Evolutionary conservation across 2,888 invertebrate genomes (phyloP).

Genomic region (Eurytoma californica): DNA sequence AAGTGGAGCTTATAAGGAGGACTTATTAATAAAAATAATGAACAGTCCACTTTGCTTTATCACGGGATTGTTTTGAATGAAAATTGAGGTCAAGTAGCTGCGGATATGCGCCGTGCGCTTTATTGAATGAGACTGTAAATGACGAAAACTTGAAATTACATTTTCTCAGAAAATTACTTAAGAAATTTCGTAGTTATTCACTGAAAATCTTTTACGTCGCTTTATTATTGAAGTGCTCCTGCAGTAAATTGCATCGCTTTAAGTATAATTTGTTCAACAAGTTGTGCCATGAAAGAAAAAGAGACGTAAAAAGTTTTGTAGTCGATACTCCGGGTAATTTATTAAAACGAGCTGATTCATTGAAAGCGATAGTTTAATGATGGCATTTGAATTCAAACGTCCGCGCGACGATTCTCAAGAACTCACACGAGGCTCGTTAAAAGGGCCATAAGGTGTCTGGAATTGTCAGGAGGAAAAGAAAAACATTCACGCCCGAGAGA

Average conservation of each 20-base stretch:
- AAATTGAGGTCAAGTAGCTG: constrained; percentile 20
- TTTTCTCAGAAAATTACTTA: not conserved
- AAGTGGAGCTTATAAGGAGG: constrained; percentile 23
- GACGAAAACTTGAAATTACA: not conserved
- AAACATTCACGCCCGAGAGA: constrained; percentile 29
- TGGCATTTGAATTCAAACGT: constrained; percentile 7
- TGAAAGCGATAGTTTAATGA: not conserved
- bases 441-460: constrained; percentile 15
- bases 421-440: constrained; percentile 21
- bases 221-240: no score
- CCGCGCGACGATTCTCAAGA: not conserved
- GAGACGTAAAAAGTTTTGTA: no score
- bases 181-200: no score
- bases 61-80: constrained; percentile 20
- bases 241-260: no score
- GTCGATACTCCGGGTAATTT: not conserved
- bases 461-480: constrained; percentile 15
- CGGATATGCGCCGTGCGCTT: not conserved
- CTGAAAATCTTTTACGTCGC: no score
- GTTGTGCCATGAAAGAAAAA: no score
- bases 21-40: constrained; percentile 49
- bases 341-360: not conserved
- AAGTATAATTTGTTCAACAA: no score
- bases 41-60: not conserved
- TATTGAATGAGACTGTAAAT: not conserved